Conservation (phyloP, 2,113 vertebrate genomes). For the Tachysurus fulvidraco region DNA sequence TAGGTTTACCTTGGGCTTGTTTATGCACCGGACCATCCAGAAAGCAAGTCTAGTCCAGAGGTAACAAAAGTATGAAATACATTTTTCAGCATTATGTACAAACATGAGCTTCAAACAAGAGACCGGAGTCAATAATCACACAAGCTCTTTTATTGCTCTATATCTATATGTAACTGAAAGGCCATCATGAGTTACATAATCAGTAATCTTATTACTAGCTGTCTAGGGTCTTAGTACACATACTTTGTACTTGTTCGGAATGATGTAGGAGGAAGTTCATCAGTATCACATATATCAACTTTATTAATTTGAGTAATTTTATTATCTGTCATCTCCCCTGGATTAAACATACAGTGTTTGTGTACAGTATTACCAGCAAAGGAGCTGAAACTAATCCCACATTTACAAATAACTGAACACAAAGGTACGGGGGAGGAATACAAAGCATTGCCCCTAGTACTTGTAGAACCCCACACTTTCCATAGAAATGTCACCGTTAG, state of each 20-base stretch:
- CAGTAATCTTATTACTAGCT: not conserved
- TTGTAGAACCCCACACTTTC: not conserved
- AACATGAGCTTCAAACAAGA: not conserved
- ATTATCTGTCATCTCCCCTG: not conserved
- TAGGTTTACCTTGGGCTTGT: not conserved
- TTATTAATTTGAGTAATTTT: not conserved
- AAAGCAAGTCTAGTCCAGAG: not conserved
- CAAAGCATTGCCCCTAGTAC: not conserved
- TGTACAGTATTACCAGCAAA: not conserved
- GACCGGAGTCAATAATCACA: not conserved
- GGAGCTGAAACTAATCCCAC: not conserved
- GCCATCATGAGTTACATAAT: constrained; percentile 1
- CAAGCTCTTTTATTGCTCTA: not conserved
- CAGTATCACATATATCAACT: not conserved
- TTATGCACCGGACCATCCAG: not conserved
- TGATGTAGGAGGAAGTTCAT: not conserved
- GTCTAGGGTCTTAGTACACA: not conserved
- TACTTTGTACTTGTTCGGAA: not conserved
- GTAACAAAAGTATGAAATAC: not conserved
- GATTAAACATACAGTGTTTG: not conserved
- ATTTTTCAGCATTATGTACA: not conserved
- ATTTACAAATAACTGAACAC: not conserved
- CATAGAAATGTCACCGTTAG: not conserved
- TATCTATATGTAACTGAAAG: not conserved
- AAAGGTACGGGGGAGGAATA: too few species aligned